Conservation (phyloP, 2,797 vertebrate genomes). For the Odontamblyopus lacepedii region DNA sequence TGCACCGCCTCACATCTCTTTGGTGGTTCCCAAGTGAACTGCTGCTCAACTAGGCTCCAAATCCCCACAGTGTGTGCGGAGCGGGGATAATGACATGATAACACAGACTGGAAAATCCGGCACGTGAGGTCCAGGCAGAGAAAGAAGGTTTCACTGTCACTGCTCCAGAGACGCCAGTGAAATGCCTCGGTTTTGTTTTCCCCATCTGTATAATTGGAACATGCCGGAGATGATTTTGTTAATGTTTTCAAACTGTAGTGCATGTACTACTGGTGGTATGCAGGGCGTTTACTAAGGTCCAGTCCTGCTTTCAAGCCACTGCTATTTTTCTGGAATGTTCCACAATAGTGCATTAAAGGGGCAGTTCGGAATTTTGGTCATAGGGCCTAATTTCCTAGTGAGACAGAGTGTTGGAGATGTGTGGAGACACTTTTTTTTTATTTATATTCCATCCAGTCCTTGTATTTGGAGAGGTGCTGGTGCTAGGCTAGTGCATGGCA, state of each 20-base stretch:
- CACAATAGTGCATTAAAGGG: too few species aligned
- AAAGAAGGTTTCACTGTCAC: not conserved
- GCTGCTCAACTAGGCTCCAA: slow-evolving; percentile 2
- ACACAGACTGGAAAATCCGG: not conserved
- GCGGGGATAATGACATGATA: slow-evolving; percentile 7
- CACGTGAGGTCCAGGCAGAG: not conserved
- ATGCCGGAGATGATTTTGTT: not conserved
- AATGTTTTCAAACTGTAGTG: not conserved
- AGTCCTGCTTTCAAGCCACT: too few species aligned
- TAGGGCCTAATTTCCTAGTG: too few species aligned
- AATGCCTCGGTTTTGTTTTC: not conserved
- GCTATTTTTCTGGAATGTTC: too few species aligned
- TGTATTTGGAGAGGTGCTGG: too few species aligned
- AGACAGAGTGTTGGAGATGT: too few species aligned
- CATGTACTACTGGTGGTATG: too few species aligned
- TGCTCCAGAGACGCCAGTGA: not conserved
- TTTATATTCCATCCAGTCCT: too few species aligned
- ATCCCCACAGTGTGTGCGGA: not conserved
- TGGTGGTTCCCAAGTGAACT: slow-evolving; percentile 10
- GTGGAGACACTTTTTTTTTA: too few species aligned
- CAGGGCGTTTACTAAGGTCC: too few species aligned
- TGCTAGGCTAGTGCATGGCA: too few species aligned
- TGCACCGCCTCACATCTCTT: slow-evolving; percentile 10
- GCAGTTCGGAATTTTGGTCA: too few species aligned
- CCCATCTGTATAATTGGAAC: not conserved